These are phyloP conservation scores for Dicrostonyx torquatus DNA, from an alignment of 2,797 vertebrate species.

Conservation along the genomic window DNA sequence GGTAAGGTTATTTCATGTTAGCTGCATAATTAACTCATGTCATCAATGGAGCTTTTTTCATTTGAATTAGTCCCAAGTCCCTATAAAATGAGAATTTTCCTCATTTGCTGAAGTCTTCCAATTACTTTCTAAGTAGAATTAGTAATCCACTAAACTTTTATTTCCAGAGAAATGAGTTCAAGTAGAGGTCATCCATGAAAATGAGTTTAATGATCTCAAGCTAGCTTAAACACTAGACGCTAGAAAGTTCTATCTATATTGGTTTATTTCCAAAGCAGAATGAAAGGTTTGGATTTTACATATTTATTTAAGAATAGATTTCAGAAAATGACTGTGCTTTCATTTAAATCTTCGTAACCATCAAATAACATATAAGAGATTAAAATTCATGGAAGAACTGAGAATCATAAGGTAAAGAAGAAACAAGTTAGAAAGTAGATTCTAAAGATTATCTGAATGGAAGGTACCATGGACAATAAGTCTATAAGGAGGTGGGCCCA, in stretches of 20 bases:
- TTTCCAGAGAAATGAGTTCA: slow-evolving; percentile 81
- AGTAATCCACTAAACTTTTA: slow-evolving; percentile 80
- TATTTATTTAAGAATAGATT: slow-evolving; percentile 53
- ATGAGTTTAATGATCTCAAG: slow-evolving; percentile 75
- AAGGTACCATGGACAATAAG: not conserved
- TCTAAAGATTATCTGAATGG: not conserved
- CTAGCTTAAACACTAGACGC: slow-evolving; percentile 39
- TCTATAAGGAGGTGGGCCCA: not conserved
- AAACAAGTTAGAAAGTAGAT: not conserved
- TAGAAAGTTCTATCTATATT: slow-evolving; percentile 63
- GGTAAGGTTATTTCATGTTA: slow-evolving; percentile 80
- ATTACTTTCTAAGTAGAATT: slow-evolving; percentile 81
- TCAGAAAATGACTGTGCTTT: slow-evolving; percentile 41
- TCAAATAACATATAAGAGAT: not conserved
- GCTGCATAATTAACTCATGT: slow-evolving; percentile 79
- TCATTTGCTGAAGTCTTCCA: slow-evolving; percentile 80
- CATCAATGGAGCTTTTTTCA: slow-evolving; percentile 75
- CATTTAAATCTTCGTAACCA: not conserved
- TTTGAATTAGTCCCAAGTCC: slow-evolving; percentile 77
- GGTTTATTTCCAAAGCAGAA: slow-evolving; percentile 67
- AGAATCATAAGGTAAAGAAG: not conserved
- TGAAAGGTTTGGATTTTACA: slow-evolving; percentile 10
- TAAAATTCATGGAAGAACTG: not conserved
- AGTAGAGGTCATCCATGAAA: slow-evolving; percentile 74
- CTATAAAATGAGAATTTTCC: slow-evolving; percentile 81